A percentile compares a stretch with the other conserved stretches of the same genome.
Evolutionary conservation across 2,797 vertebrate genomes (phyloP).

Genomic region (Fratercula arctica): DNA sequence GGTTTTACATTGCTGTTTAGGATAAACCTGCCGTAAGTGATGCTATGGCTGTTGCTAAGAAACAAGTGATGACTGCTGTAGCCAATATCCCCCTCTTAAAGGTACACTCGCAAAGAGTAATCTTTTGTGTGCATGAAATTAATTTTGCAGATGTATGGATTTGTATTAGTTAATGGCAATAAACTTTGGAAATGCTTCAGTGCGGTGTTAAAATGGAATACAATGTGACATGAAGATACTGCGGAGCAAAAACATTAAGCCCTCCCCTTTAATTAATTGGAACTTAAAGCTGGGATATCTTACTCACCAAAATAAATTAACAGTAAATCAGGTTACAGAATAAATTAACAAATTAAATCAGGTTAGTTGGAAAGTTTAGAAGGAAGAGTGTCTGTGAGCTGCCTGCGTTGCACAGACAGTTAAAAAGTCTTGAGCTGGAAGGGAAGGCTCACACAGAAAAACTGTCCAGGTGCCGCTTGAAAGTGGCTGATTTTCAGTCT

Average conservation of each 20-base stretch:
- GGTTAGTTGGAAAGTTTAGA: constrained; percentile 43
- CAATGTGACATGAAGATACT: neutral
- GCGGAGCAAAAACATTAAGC: constrained; percentile 49
- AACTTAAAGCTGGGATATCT: constrained; percentile 69
- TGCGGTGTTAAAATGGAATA: constrained; percentile 7
- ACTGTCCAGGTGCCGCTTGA: neutral
- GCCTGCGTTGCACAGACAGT: neutral
- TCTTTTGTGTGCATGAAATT: constrained; percentile 57
- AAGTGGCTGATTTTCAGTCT: neutral
- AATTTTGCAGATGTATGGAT: constrained; percentile 62
- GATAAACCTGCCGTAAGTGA: constrained; percentile 16
- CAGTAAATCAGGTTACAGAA: constrained; percentile 58
- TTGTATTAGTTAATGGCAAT: constrained; percentile 62
- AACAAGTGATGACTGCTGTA: constrained; percentile 61
- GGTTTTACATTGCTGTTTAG: constrained; percentile 40
- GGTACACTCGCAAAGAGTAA: constrained; percentile 46
- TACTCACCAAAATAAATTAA: constrained; percentile 64
- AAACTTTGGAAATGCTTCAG: constrained; percentile 63
- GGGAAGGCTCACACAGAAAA: neutral
- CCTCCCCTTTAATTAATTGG: constrained; percentile 63
- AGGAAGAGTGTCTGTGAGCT: constrained; percentile 10
- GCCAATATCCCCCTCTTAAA: constrained; percentile 53
- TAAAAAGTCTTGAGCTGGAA: neutral
- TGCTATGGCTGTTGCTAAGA: constrained; percentile 73
- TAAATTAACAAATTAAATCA: constrained; percentile 72